Base-by-base conservation (phyloP, 64 coral and sea anemone genomes). In the Cladopsammia gracilis region DNA sequence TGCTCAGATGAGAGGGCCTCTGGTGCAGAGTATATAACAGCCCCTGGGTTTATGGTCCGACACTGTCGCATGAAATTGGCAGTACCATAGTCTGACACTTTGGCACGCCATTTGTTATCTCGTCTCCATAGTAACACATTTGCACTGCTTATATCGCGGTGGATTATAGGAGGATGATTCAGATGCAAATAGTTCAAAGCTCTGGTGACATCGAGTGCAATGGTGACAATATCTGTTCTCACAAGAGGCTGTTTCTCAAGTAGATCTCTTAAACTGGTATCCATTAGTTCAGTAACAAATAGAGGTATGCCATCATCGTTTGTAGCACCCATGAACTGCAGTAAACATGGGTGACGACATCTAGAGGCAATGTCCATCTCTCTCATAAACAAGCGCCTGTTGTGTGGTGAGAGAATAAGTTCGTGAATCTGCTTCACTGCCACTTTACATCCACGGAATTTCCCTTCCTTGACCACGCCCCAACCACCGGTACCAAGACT, bases 241-340 rank as follows among this genome's bases (percentile, higher is more conserved):
- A 12, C 54, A 15, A 98, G 59, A 10, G 66, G 20, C 59, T 94
- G 61, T 25, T 80, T 74, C 51, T 95, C 90, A 12, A 98, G 70
- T 7, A 96, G 25, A 26, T 73, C 62, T 50, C 96, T 60, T 15
- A 98, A 76, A 20, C 82, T 98, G n/a, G 72, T 89, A 18, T 98
- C 96, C 19, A 98, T 87, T 7, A 98, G 86, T 71, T 98, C 96
- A 50, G 93, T 95, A 19, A 98, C 42, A 86, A 98, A 89, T 15
- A 95, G 67, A 3, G 96, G 96, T 8, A 88, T 90, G 18, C 93
- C 96, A 79, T 98, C 81, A 8, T 98, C 94, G 34, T 91, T 93
- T 59, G 97, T 96, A 8, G 97, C 97, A 42, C 97, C 97, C 10
- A 99, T 92, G 61, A 99, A 99, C 83, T 99, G 97, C 11, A 99